Evolutionary conservation across 2,797 vertebrate genomes (phyloP).

Genomic region (Antrozous pallidus): DNA sequence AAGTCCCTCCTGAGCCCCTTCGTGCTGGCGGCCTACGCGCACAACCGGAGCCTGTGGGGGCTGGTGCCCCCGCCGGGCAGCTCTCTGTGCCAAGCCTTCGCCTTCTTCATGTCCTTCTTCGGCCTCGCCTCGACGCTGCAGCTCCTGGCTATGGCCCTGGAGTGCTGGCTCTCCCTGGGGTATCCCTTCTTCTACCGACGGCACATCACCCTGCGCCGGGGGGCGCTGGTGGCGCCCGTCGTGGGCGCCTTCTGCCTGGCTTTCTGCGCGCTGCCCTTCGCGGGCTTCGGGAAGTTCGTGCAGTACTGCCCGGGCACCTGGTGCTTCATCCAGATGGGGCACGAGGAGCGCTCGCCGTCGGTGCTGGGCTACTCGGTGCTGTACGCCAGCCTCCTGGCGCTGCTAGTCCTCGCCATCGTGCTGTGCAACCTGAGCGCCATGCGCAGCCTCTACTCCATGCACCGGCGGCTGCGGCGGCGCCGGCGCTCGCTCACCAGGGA

Average conservation of each 20-base stretch:
- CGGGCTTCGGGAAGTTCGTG: slow-evolving; percentile 79
- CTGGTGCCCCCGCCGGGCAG: slow-evolving; percentile 7
- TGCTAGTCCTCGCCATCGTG: slow-evolving; percentile 81
- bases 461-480: slow-evolving; percentile 74
- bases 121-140: slow-evolving; percentile 84
- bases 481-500: background rate
- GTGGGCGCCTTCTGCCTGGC: slow-evolving; percentile 75
- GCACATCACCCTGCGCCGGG: slow-evolving; percentile 76
- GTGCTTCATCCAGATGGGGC: slow-evolving; percentile 84
- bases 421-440: slow-evolving; percentile 84
- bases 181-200: slow-evolving; percentile 84
- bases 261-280: slow-evolving; percentile 82
- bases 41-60: slow-evolving; percentile 70
- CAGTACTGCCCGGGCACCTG: slow-evolving; percentile 86
- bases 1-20: slow-evolving; percentile 78
- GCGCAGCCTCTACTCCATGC: slow-evolving; percentile 80
- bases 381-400: slow-evolving; percentile 82
- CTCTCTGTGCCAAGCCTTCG: slow-evolving; percentile 78
- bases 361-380: slow-evolving; percentile 80
- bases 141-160: slow-evolving; percentile 86
- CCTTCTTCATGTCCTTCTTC: slow-evolving; percentile 85
- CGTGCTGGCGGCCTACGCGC: slow-evolving; percentile 74
- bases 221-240: slow-evolving; percentile 50
- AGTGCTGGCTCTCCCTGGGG: slow-evolving; percentile 84
- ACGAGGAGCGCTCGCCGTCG: slow-evolving; percentile 4